A percentile compares a stretch with the other conserved stretches of the same genome.
Conservation (phyloP, 2,888 invertebrate genomes). For the Pegoplata infirma region DNA sequence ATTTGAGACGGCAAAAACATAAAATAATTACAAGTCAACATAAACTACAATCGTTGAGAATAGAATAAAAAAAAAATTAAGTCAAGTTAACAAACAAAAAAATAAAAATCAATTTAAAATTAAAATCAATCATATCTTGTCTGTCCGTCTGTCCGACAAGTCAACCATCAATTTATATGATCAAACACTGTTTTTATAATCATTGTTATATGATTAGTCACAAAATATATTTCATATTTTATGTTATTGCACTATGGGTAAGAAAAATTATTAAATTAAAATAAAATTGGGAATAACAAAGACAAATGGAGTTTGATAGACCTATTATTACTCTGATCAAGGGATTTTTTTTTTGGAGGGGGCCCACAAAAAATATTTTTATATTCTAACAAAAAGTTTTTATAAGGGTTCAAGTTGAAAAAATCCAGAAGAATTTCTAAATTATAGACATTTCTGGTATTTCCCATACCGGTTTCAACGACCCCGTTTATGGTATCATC, state of each 20-base stretch:
- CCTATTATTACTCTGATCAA: too few relatives aligned
- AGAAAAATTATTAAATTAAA: too few relatives aligned
- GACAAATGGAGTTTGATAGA: too few relatives aligned
- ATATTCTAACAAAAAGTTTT: too few relatives aligned
- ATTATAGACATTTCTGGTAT: too few relatives aligned
- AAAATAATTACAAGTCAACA: background rate
- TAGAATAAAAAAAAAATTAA: slow-evolving; percentile 18
- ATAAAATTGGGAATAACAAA: too few relatives aligned
- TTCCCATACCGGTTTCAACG: too few relatives aligned
- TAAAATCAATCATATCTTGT: slow-evolving; percentile 47
- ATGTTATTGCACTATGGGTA: background rate
- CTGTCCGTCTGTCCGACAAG: slow-evolving; percentile 4
- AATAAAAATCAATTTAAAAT: slow-evolving; percentile 30
- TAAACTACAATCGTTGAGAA: slow-evolving; percentile 3
- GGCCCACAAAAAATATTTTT: too few relatives aligned
- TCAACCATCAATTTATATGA: background rate
- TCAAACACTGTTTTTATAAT: background rate
- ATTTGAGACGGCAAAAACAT: slow-evolving; percentile 6
- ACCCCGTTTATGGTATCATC: too few relatives aligned
- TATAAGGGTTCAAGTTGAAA: too few relatives aligned
- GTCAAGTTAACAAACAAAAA: background rate
- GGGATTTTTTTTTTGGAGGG: too few relatives aligned
- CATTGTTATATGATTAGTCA: background rate
- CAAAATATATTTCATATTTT: background rate
- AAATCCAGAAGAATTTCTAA: too few relatives aligned